Base-by-base conservation (phyloP, 2,888 invertebrate genomes). In the Stegophylla sp. region DNA sequence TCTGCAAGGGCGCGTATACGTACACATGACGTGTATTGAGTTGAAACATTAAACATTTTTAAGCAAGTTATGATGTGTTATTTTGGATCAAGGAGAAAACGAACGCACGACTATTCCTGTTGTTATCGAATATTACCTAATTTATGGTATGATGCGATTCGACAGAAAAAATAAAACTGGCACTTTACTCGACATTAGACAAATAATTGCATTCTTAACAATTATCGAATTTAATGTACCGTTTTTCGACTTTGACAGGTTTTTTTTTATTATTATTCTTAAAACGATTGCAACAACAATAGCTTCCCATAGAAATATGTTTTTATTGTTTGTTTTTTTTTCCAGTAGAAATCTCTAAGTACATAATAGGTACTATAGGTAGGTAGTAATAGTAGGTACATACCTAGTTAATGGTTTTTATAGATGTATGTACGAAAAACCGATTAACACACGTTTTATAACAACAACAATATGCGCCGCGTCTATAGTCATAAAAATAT, bases 201-300 rank as follows among this genome's bases (percentile, higher is more conserved):
- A 51, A 3, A 51, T 3, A 3, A 51, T 3, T 17, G 15, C 17
- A 51, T 17, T n/a, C n/a, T n/a, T 17, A 17, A 51, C 15, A 51
- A 51, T 51, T 51, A 51, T n/a, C 51, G n/a, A 51, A n/a, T 51
- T 51, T 51, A 51, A 51, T 51, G 51, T 51, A 51, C 51, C 51
- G 51, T 51, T 17, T 17, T 51, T 51, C 17, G 17, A 17, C 17
- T 51, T 17, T 17, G 34, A 3, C 15, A 17, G 51, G 15, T 51
- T 51, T 17, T 51, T 4, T 17, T 17, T 51, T 51, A 17, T 15
- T 17, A 17, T 17, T 17, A 5, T 15, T 51, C 5, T 17, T 1
- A 51, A 51, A 48, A 48, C n/a, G 17, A 51, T 51, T 17, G 17
- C 34, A 34, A 34, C 34, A 48, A 48, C n/a, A 51, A 51, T 51